A percentile compares a stretch with the other conserved stretches of the same genome.
Evolutionary conservation across 2,113 vertebrate genomes (phyloP).

Genomic region (Alaudala cheleensis): DNA sequence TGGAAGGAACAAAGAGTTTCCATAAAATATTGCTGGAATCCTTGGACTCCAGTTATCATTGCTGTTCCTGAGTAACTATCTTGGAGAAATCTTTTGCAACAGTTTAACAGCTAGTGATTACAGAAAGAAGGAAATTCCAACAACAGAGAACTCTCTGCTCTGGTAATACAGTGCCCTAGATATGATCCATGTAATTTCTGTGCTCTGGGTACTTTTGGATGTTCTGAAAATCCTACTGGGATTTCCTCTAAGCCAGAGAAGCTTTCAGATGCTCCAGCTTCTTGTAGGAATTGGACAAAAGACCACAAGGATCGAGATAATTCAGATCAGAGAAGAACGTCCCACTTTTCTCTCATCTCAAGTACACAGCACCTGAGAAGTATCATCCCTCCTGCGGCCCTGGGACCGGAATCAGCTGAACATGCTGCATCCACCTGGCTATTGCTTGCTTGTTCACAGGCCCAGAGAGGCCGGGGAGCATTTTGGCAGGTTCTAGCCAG

Average conservation of each 20-base stretch:
- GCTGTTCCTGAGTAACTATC: background rate
- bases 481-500: background rate
- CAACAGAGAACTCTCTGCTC: background rate
- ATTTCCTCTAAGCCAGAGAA: background rate
- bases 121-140: background rate
- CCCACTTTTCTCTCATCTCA: background rate
- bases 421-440: accelerated
- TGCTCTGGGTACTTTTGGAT: background rate
- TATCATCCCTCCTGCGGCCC: background rate
- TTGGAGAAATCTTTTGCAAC: background rate
- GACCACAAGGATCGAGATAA: accelerated
- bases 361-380: background rate
- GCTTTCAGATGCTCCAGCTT: background rate
- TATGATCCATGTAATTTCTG: background rate
- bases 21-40: background rate
- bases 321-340: background rate
- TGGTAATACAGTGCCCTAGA: background rate
- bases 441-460: background rate
- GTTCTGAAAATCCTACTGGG: background rate
- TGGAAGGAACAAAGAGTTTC: background rate
- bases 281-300: background rate
- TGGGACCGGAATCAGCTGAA: accelerated
- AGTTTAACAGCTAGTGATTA: background rate
- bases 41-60: background rate
- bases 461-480: background rate